Base-by-base conservation (phyloP, 2,113 vertebrate genomes). In the Plectropomus leopardus region DNA sequence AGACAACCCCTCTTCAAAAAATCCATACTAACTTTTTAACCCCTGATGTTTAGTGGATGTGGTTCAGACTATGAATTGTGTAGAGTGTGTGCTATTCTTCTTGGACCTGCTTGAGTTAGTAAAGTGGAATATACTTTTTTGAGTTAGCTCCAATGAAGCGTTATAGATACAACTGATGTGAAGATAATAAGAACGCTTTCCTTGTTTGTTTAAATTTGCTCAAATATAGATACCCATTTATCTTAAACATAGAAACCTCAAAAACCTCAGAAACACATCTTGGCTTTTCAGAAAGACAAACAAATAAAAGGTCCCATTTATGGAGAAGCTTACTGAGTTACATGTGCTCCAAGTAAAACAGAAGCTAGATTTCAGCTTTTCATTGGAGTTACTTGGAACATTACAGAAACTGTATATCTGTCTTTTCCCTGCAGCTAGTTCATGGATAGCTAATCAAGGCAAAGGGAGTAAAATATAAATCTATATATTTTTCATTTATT, bases 381-480 rank as follows among this genome's bases (percentile, higher is more conserved):
- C 24, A 3, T 44, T 16, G 23, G 45, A 76, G 8, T 24, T 17
- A 44, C 60, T 28, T 13, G 23, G 23, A 64, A 53, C 34, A 53
- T 51, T 48, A 30, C 60, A 45, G 19, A 19, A 36, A 19, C 30
- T 36, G 1, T 21, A 23, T 11, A 28, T 32, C 23, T 24, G 7
- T 55, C 15, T 5, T 23, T 28, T 23, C 14, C 17, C 28, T 64
- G 10, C 4, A 54, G 32, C 55, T 13, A 21, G 5, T 61, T 36
- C 15, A 28, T 60, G 42, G 17, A 53, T 70, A 32, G 54, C n/a
- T 48, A 50, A 57, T 60, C 14, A 69, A 44, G 69, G 32, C 32
- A 57, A 16, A 45, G 24, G 24, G 24, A 32, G 21, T 26, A 6
- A 24, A 71, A 9, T 16, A 23, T 6, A 32, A 51, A 50, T 5